Evolutionary conservation across 2,888 invertebrate species (phyloP), one percentile per base, ranked within the genome.

Genomic region (Neoitamus cyanurus): DNA sequence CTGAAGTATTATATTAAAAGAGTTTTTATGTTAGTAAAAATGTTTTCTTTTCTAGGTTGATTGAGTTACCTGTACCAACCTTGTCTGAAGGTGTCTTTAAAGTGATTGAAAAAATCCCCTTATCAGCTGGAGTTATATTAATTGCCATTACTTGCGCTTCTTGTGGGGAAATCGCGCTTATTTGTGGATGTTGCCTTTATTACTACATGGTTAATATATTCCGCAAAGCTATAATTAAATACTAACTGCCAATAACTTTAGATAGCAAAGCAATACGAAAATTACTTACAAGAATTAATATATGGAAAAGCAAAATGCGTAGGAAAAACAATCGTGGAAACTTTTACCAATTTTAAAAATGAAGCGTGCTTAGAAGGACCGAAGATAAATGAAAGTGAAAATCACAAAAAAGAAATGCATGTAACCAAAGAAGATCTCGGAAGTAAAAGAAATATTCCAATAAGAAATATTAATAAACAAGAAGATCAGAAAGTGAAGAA

Each of bases 151-250:
- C 94, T 20, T 92, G 94, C 13, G 91, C 93, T 13, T 94, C 96
- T 0, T 96, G 96, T 88, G 97, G 96, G 3, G 95, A 95, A 1
- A 92, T 96, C 5, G 94, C 95, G 0, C 91, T 97, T 80, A 91
- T 93, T 6, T 91, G 94, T 7, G 95, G 95, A 0, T 92, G 93
- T 3, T 91, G 93, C 0, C 94, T 95, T 89, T 96, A 95, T 89
- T 94, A 94, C 68, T 92, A 95, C 85, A 93, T 94, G 93, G 95
- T 80, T 9, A 68, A 34, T 25, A 70, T 34, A 37, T 20, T 58
- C 11, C 15, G 25, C 4, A 3, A 20, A 25, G 13, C 20, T 1
- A 89, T 2, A 68, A 20, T 11, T 70, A 11, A 31, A 34, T 70
- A 3, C 3, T 30, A 70, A 31, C 7, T 31, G 31, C 4, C 9